Evolutionary conservation across 2,888 invertebrate genomes (phyloP).

Genomic region (Drosophila putrida): DNA sequence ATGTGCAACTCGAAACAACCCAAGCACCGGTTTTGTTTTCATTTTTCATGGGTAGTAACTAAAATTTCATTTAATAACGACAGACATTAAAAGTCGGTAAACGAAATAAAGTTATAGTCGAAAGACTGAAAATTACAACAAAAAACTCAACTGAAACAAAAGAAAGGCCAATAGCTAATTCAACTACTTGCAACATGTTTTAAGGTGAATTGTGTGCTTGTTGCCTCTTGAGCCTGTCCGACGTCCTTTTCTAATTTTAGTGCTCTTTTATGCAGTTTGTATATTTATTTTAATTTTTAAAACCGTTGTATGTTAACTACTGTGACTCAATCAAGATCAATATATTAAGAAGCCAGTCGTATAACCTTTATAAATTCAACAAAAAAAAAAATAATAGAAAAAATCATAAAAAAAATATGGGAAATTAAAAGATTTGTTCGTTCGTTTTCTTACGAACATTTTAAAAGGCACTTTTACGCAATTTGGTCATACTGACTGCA

Average conservation of each 20-base stretch:
- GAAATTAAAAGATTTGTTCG: conserved; percentile 26
- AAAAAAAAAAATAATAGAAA: background rate
- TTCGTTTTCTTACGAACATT: conserved; percentile 1
- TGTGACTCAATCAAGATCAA: conserved; percentile 51
- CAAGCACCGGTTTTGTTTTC: conserved; percentile 48
- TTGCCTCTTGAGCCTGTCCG: conserved; percentile 48
- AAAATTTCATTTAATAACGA: conserved; percentile 72
- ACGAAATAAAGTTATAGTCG: conserved; percentile 67
- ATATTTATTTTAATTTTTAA: conserved; percentile 34
- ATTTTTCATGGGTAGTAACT: conserved; percentile 53
- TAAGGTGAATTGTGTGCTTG: conserved; percentile 67
- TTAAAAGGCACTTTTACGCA: conserved; percentile 38
- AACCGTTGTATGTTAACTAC: conserved; percentile 48
- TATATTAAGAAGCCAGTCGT: conserved; percentile 39
- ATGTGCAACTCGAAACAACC: conserved; percentile 44
- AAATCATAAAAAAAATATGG: background rate
- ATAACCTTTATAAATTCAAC: conserved; percentile 30
- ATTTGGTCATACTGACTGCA: conserved; percentile 68
- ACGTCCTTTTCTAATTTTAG: conserved; percentile 64
- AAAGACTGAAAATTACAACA: conserved; percentile 55
- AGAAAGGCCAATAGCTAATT: conserved; percentile 18
- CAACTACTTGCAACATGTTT: conserved; percentile 46
- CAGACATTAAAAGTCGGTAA: conserved; percentile 47
- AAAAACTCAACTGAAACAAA: conserved; percentile 26
- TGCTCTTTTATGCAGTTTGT: conserved; percentile 41